Evolutionary conservation across 2,888 invertebrate genomes (phyloP).

Genomic region (Julus scandinavius): DNA sequence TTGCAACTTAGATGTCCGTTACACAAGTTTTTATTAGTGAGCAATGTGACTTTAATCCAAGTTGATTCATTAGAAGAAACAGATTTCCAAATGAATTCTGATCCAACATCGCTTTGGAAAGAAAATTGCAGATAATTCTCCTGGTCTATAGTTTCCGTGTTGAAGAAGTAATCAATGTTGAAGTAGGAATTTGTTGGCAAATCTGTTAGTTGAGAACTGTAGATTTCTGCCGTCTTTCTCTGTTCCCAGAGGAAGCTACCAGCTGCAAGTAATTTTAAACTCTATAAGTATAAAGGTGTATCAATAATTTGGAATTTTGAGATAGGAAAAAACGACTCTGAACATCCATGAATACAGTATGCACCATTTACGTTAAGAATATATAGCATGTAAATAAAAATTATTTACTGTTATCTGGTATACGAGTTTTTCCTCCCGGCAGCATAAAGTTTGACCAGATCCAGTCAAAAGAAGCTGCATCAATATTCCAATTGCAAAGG

Average conservation of each 20-base stretch:
- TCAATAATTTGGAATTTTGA: no score
- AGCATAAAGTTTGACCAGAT: neutral
- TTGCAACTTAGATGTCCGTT: neutral
- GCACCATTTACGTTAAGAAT: no score
- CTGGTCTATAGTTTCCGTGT: neutral
- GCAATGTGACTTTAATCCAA: neutral
- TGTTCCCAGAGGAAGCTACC: neutral
- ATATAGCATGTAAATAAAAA: neutral
- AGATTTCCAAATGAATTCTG: neutral
- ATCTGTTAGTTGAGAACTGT: neutral
- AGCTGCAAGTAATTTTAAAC: neutral
- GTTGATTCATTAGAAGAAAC: neutral
- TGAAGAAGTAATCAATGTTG: slow-evolving; percentile 25
- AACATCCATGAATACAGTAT: no score
- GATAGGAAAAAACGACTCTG: no score
- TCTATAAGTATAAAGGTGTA: neutral
- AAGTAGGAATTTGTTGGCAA: neutral
- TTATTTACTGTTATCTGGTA: neutral
- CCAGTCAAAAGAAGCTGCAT: neutral
- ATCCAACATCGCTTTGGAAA: neutral
- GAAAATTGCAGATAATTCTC: slow-evolving; percentile 33
- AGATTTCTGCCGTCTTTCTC: no score
- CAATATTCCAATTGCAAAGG: neutral
- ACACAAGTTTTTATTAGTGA: neutral
- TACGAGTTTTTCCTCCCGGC: neutral